phyloP scores from a whole-genome alignment of 2,888 invertebrate species.

The Mimas tiliae region DNA sequence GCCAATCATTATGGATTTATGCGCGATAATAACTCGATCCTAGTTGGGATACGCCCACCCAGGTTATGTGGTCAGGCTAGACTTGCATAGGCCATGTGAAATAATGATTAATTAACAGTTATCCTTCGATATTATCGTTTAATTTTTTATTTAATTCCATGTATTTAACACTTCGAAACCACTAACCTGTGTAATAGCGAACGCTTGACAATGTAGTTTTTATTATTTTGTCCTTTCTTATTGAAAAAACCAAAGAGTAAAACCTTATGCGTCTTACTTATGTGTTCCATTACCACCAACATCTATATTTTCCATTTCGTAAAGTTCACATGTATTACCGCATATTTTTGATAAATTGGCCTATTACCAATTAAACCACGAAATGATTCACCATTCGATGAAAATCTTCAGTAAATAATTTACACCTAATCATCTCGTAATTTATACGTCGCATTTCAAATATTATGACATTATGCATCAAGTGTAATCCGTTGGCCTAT shows the following conservation, averaged over 20 bases:
- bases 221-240: not conserved
- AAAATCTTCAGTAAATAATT: constrained; percentile 10
- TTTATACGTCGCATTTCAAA: constrained; percentile 13
- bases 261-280: too few species aligned
- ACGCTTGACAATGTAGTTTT: not conserved
- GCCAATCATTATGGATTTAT: constrained; percentile 74
- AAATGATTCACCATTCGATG: constrained; percentile 4
- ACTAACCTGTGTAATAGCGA: not conserved
- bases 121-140: constrained; percentile 15
- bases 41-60: constrained; percentile 47
- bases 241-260: too few species aligned
- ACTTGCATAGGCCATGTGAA: constrained; percentile 21
- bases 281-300: not conserved
- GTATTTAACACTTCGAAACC: constrained; percentile 3
- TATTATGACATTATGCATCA: constrained; percentile 18
- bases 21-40: constrained; percentile 62
- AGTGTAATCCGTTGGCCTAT: constrained; percentile 24
- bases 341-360: not conserved
- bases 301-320: not conserved
- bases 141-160: constrained; percentile 5
- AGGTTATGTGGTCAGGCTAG: constrained; percentile 29
- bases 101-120: constrained; percentile 11
- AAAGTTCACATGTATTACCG: not conserved
- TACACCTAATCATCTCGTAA: constrained; percentile 14
- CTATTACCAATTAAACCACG: not conserved